A percentile compares a stretch with the other conserved stretches of the same genome.
phyloP scores from a whole-genome alignment of 2,113 vertebrate species.

The Calonectris borealis region DNA sequence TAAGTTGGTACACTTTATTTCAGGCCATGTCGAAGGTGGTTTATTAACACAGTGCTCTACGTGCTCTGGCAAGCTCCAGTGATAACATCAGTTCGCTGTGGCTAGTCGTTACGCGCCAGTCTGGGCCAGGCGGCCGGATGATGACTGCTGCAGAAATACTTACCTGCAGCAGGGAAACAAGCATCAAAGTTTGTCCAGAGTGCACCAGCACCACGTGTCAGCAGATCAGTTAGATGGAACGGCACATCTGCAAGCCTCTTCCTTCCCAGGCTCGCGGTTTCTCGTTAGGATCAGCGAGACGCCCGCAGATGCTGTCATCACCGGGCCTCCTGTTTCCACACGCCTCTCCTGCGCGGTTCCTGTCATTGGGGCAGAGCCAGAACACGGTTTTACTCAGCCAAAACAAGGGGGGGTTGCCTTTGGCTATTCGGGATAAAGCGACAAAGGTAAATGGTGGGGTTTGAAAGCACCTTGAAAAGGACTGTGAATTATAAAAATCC shows the following conservation, averaged over 20 bases:
- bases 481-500: neutral
- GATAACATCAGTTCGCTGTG: neutral
- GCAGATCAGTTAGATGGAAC: neutral
- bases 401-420: neutral
- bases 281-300: neutral
- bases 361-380: neutral
- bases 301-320: neutral
- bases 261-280: neutral
- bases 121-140: neutral
- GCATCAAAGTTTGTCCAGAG: too few relatives aligned
- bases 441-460: neutral
- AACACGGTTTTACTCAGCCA: too few relatives aligned
- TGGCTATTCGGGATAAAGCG: neutral
- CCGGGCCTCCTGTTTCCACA: too few relatives aligned
- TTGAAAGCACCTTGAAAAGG: neutral
- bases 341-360: neutral
- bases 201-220: neutral
- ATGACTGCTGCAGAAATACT: neutral
- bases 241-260: neutral
- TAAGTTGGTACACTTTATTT: neutral
- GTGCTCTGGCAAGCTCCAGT: neutral
- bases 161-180: neutral
- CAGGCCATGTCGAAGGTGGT: accelerated
- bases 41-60: neutral
- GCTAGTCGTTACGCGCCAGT: neutral